phyloP scores from a whole-genome alignment of 1,140 invertebrate genomes.

The Drosophila suzukii region DNA sequence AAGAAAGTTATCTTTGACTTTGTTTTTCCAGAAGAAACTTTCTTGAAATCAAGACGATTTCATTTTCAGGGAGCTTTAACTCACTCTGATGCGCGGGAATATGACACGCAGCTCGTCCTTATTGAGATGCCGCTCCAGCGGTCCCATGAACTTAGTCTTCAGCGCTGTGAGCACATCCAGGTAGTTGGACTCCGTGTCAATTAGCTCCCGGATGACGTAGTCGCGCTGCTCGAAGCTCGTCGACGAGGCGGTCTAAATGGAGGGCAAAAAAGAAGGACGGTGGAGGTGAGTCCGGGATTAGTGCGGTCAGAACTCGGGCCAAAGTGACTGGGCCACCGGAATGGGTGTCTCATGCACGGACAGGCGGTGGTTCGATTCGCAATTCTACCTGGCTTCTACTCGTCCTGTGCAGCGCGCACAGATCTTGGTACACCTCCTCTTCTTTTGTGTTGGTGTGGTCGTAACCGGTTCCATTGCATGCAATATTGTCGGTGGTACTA shows the following conservation, averaged over 20 bases:
- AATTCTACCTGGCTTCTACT: constrained; percentile 84
- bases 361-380: constrained; percentile 1
- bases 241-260: constrained; percentile 85
- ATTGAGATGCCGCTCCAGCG: constrained; percentile 89
- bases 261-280: not conserved
- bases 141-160: constrained; percentile 91
- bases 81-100: constrained; percentile 95
- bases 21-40: too few species aligned
- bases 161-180: constrained; percentile 96
- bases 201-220: constrained; percentile 97
- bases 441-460: constrained; percentile 84
- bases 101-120: constrained; percentile 91
- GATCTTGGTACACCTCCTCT: constrained; percentile 85
- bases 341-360: constrained; percentile 41
- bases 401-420: constrained; percentile 84
- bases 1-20: too few species aligned
- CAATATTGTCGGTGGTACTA: constrained; percentile 83
- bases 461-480: constrained; percentile 83
- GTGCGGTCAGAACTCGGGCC: constrained; percentile 9
- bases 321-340: constrained; percentile 11
- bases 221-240: constrained; percentile 94
- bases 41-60: too few species aligned
- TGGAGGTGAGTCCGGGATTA: constrained; percentile 5
- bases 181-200: constrained; percentile 99
- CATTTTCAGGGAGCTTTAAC: not conserved